These are phyloP conservation scores for Megalopta genalis DNA, from an alignment of 1,140 invertebrate species.

Conservation along the genomic window DNA sequence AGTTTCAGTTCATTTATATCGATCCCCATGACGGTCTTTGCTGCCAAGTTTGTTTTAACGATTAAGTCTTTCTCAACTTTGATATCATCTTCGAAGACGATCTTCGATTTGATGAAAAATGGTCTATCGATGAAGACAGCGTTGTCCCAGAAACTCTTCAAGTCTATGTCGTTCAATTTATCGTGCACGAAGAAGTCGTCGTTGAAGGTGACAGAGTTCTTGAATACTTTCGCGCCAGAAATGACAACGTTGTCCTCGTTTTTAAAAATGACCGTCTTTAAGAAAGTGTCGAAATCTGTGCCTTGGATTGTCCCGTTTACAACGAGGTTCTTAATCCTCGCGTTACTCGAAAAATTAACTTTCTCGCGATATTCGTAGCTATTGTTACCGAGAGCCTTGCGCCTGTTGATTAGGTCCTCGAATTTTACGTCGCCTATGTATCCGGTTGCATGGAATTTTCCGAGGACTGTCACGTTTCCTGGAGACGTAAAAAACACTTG, in stretches of 20 bases:
- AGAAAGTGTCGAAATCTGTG: constrained; percentile 48
- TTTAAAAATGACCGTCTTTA: constrained; percentile 46
- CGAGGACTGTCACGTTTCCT: constrained; percentile 54
- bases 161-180: constrained; percentile 62
- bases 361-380: constrained; percentile 54
- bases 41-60: constrained; percentile 49
- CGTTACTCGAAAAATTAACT: constrained; percentile 48
- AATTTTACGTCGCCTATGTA: constrained; percentile 60
- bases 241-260: constrained; percentile 50
- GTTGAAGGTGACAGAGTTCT: constrained; percentile 53
- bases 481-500: constrained; percentile 1
- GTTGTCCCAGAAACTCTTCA: constrained; percentile 60
- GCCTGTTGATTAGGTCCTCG: constrained; percentile 41
- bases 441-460: constrained; percentile 54
- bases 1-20: constrained; percentile 56
- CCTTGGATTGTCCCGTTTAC: constrained; percentile 56
- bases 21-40: constrained; percentile 55
- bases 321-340: constrained; percentile 53
- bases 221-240: constrained; percentile 62
- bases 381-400: constrained; percentile 40
- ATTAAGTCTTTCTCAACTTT: constrained; percentile 42
- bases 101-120: constrained; percentile 36
- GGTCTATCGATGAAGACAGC: constrained; percentile 63
- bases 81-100: constrained; percentile 60
- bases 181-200: constrained; percentile 47